Evolutionary conservation across 2,888 invertebrate species (phyloP).

Genomic region (Molanna angustata): DNA sequence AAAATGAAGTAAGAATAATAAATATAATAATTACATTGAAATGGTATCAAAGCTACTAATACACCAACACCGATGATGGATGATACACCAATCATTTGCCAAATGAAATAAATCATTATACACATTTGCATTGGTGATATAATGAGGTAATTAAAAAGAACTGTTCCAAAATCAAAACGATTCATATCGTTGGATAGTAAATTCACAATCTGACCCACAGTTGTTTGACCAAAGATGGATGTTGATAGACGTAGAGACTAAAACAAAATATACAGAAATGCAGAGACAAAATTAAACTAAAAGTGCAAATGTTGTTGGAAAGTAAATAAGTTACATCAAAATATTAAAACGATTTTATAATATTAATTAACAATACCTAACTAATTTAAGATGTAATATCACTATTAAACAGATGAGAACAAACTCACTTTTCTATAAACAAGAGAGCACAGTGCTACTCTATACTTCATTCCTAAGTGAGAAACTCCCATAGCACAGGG

Average conservation of each 20-base stretch:
- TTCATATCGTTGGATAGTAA: slow-evolving; percentile 93
- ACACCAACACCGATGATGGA: slow-evolving; percentile 68
- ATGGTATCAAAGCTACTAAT: slow-evolving; percentile 68
- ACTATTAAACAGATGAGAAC: background rate
- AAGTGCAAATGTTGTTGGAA: too few species aligned
- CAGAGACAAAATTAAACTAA: too few species aligned
- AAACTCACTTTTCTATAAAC: slow-evolving; percentile 73
- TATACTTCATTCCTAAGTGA: slow-evolving; percentile 72
- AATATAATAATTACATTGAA: slow-evolving; percentile 58
- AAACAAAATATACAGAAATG: slow-evolving; percentile 2
- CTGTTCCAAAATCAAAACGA: slow-evolving; percentile 83
- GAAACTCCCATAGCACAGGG: slow-evolving; percentile 45
- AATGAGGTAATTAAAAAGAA: slow-evolving; percentile 89
- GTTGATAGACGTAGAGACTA: slow-evolving; percentile 67
- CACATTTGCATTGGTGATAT: slow-evolving; percentile 84
- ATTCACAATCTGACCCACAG: slow-evolving; percentile 76
- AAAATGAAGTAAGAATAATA: background rate
- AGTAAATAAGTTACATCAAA: too few species aligned
- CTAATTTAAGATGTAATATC: too few species aligned
- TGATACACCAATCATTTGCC: slow-evolving; percentile 63
- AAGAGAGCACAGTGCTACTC: slow-evolving; percentile 76
- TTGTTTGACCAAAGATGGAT: slow-evolving; percentile 79
- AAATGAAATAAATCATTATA: slow-evolving; percentile 76
- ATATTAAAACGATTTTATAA: too few species aligned
- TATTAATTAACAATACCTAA: too few species aligned